These are phyloP conservation scores for Phorcus lineatus DNA, from an alignment of 2,888 invertebrate species.

Conservation along the genomic window DNA sequence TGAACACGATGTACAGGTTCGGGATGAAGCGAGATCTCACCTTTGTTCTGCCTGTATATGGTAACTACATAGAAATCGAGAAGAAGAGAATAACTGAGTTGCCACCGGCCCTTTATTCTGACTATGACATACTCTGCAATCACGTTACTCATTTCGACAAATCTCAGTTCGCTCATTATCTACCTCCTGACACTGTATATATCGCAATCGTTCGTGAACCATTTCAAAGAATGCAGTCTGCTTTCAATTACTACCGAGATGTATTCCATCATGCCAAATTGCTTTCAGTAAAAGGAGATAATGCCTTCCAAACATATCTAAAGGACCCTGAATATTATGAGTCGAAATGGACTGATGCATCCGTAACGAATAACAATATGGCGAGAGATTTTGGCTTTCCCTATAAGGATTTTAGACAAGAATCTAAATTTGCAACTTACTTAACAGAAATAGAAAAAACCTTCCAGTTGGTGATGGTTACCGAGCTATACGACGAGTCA, in stretches of 20 bases:
- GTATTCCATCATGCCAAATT: neutral
- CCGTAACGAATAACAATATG: conserved; percentile 52
- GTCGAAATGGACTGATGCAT: conserved; percentile 26
- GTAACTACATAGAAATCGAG: conserved; percentile 37
- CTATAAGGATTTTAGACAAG: conserved; percentile 13
- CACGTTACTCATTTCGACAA: conserved; percentile 48
- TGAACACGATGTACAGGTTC: conserved; percentile 50
- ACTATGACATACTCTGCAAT: neutral
- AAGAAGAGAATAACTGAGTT: neutral
- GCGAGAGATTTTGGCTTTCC: conserved; percentile 52
- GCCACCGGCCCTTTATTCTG: neutral
- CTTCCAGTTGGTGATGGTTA: neutral
- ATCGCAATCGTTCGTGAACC: conserved; percentile 55
- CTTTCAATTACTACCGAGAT: conserved; percentile 43
- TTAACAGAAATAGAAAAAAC: neutral
- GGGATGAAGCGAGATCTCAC: conserved; percentile 43
- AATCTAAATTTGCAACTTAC: neutral
- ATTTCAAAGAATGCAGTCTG: conserved; percentile 50
- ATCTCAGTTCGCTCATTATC: conserved; percentile 36
- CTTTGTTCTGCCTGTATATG: conserved; percentile 45
- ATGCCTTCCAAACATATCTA: conserved; percentile 45
- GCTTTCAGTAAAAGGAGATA: conserved; percentile 13
- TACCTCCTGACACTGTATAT: conserved; percentile 44
- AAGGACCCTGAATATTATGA: conserved; percentile 45
- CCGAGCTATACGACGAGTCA: neutral